phyloP scores from a whole-genome alignment of 1,140 invertebrate species.

The Chionoecetes opilio region DNA sequence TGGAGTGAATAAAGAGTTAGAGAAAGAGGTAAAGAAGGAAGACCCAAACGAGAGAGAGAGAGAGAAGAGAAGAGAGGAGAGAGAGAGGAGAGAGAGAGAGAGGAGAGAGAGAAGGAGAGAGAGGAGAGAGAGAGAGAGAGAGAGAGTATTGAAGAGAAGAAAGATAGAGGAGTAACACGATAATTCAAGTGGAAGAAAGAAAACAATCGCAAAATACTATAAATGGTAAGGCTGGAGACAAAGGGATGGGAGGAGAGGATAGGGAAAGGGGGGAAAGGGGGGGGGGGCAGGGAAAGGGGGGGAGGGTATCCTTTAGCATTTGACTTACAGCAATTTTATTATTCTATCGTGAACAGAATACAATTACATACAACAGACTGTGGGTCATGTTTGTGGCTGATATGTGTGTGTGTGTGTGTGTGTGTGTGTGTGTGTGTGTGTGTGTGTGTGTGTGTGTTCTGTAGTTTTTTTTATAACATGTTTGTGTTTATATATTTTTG shows the following conservation, averaged over 20 bases:
- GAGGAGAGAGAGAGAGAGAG: too few species aligned
- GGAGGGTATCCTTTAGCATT: constrained; percentile 7
- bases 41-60: background rate
- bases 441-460: constrained; percentile 49
- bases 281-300: background rate
- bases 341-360: constrained; percentile 59
- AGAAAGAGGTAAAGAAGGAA: constrained; percentile 15
- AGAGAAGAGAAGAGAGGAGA: background rate
- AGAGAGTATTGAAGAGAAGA: background rate
- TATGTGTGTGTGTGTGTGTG: constrained; percentile 61
- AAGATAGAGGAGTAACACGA: background rate
- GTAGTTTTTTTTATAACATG: background rate
- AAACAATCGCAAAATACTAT: background rate
- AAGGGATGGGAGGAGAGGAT: background rate
- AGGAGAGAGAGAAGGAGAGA: background rate
- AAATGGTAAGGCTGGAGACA: background rate
- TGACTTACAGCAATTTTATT: constrained; percentile 57
- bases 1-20: too few species aligned
- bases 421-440: constrained; percentile 57
- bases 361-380: constrained; percentile 32
- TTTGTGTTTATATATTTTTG: background rate
- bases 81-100: background rate
- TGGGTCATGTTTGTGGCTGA: background rate
- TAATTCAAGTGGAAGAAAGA: background rate
- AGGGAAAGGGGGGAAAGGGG: background rate